Evolutionary conservation across 2,113 vertebrate genomes (phyloP).

Genomic region (Ailuropoda melanoleuca): DNA sequence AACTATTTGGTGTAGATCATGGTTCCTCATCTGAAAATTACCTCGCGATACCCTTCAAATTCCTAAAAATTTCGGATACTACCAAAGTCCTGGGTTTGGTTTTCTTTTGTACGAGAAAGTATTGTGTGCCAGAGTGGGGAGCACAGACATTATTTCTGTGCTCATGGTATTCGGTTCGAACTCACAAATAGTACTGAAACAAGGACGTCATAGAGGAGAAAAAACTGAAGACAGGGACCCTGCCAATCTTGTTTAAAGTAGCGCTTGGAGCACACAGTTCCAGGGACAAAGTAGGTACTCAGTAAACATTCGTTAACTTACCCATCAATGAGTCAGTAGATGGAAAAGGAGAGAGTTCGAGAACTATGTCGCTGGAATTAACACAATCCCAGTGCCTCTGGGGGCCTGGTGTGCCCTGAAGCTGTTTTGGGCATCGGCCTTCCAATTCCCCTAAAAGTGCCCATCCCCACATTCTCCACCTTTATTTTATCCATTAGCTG

Average conservation of each 20-base stretch:
- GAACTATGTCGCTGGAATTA: not conserved
- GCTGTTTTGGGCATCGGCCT: not conserved
- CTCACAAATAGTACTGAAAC: not conserved
- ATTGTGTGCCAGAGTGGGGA: not conserved
- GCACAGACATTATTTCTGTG: not conserved
- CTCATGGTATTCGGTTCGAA: not conserved
- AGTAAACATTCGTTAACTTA: not conserved
- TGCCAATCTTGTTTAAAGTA: not conserved
- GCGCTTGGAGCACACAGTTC: not conserved
- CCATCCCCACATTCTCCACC: not conserved
- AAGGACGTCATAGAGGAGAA: not conserved
- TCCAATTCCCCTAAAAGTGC: no score
- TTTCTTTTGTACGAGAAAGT: not conserved
- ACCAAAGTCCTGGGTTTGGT: not conserved
- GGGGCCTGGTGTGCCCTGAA: not conserved
- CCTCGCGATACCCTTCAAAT: not conserved
- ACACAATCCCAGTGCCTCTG: not conserved
- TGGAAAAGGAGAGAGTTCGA: not conserved
- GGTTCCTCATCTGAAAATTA: not conserved
- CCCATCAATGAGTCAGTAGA: not conserved
- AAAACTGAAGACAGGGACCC: not conserved
- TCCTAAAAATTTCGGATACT: not conserved
- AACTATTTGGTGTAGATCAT: not conserved
- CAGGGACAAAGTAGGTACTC: slow-evolving; percentile 11
- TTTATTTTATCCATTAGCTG: not conserved